phyloP scores from a whole-genome alignment of 2,797 vertebrate genomes.

The Antrozous pallidus region DNA sequence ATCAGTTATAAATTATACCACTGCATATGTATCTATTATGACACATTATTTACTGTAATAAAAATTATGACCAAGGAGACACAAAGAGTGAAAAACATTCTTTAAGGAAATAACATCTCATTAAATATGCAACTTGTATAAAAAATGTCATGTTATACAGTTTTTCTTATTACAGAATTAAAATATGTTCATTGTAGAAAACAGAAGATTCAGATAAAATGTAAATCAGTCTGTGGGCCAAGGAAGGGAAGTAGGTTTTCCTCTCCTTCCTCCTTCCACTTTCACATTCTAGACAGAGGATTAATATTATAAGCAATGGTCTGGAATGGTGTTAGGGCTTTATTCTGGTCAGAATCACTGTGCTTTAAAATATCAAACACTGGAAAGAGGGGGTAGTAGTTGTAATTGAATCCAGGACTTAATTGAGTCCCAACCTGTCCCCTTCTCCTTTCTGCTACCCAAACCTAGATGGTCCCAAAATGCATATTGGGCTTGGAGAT shows the following conservation, averaged over 20 bases:
- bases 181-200: slow-evolving; percentile 14
- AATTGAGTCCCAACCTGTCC: not conserved
- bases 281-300: not conserved
- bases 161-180: slow-evolving; percentile 29
- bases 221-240: not conserved
- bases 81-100: not conserved
- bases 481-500: not conserved
- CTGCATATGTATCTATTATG: not conserved
- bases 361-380: not conserved
- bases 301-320: not conserved
- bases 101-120: not conserved
- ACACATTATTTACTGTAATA: not conserved
- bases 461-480: not conserved
- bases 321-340: not conserved
- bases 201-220: not conserved
- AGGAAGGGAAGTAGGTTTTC: not conserved
- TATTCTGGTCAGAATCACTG: not conserved
- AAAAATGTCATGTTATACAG: not conserved
- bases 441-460: not conserved
- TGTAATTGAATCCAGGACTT: not conserved
- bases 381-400: not conserved
- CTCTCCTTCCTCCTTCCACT: not conserved
- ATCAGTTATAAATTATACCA: slow-evolving; percentile 2
- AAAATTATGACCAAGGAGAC: slow-evolving; percentile 19
- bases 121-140: slow-evolving; percentile 7